These are phyloP conservation scores for Tachyglossus aculeatus DNA, from an alignment of 2,797 vertebrate genomes.

Conservation along the genomic window DNA sequence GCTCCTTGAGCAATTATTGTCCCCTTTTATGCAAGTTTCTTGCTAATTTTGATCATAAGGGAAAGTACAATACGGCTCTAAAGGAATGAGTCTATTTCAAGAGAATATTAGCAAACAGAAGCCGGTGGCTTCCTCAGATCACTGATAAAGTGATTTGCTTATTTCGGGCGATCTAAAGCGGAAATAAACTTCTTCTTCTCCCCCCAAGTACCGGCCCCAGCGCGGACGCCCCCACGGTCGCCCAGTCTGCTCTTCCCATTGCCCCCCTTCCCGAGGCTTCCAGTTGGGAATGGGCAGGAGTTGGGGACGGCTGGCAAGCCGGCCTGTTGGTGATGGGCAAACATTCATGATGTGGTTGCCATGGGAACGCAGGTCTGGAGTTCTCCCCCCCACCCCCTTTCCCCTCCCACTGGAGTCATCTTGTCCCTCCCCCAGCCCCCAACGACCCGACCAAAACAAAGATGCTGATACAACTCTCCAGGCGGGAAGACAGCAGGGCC, in stretches of 20 bases:
- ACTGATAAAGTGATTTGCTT: slow-evolving; percentile 73
- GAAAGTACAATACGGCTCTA: slow-evolving; percentile 78
- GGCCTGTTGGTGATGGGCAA: neutral
- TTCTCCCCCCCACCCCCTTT: too few species aligned
- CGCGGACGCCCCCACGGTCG: neutral
- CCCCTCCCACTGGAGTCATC: neutral
- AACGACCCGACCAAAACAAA: too few species aligned
- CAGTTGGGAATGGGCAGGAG: neutral
- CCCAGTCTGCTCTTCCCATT: too few species aligned
- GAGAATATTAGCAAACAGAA: slow-evolving; percentile 76
- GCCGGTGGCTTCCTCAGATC: slow-evolving; percentile 61
- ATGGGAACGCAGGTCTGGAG: too few species aligned
- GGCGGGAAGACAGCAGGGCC: too few species aligned
- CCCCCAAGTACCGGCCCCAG: neutral
- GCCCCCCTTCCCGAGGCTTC: neutral
- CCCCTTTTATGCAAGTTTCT: slow-evolving; percentile 85
- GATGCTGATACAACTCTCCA: too few species aligned
- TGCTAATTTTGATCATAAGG: slow-evolving; percentile 86
- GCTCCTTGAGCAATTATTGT: slow-evolving; percentile 86
- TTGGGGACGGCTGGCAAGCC: neutral
- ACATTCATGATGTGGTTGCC: neutral
- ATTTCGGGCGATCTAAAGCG: slow-evolving; percentile 65
- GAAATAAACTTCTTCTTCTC: slow-evolving; percentile 63
- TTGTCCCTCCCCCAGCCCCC: neutral
- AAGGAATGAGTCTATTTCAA: slow-evolving; percentile 80